Percentiles rank a stretch among this genome's conserved stretches.
These are phyloP conservation scores for Linepithema humile DNA, from an alignment of 1,140 invertebrate species.

Conservation along the genomic window DNA sequence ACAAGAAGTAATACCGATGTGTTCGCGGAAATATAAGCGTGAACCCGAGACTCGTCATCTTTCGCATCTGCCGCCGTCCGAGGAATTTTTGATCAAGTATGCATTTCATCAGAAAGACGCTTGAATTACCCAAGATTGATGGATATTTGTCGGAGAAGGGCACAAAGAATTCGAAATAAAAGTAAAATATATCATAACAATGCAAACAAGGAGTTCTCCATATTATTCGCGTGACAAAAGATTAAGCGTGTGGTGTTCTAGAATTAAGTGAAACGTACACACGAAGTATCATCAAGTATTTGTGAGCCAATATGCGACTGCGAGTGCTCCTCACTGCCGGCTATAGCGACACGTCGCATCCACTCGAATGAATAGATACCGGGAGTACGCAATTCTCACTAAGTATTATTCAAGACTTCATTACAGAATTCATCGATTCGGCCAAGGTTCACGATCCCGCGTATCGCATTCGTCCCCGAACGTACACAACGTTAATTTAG, in stretches of 20 bases:
- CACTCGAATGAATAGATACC: not conserved
- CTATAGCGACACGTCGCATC: not conserved
- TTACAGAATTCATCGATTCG: not conserved
- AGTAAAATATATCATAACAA: not conserved
- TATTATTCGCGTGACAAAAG: not conserved
- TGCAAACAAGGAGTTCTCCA: not conserved
- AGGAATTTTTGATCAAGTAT: not conserved
- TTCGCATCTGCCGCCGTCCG: not conserved
- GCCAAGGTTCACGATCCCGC: not conserved
- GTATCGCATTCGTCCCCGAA: not conserved
- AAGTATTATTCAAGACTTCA: not conserved
- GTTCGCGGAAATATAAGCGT: conserved; percentile 31
- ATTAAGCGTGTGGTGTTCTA: not conserved
- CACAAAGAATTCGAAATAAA: not conserved
- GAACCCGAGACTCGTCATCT: conserved; percentile 8
- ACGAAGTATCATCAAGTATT: too few relatives aligned
- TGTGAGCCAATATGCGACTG: not conserved
- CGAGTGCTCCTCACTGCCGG: not conserved
- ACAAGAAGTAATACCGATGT: conserved; percentile 31
- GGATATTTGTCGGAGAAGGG: not conserved
- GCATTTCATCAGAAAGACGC: not conserved
- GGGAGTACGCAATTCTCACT: not conserved
- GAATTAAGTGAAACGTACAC: not conserved
- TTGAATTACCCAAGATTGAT: not conserved
- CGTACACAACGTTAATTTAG: conserved; percentile 4